Conservation (phyloP, 2,888 invertebrate species). For the Parnassius mnemosyne region DNA sequence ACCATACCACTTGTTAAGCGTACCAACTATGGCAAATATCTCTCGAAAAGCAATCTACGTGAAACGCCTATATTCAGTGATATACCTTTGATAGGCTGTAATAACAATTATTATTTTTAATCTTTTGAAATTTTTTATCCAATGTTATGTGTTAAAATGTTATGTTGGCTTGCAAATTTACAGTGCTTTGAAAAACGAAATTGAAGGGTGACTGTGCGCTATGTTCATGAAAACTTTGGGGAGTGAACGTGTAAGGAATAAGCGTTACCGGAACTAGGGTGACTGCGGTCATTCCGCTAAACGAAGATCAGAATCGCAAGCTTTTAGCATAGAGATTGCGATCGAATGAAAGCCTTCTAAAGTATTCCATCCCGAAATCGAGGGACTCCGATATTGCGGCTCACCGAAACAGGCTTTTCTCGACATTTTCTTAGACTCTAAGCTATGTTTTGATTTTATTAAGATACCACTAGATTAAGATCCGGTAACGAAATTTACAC, state of each 20-base stretch:
- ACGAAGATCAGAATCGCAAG: conserved; percentile 81
- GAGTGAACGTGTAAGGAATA: conserved; percentile 78
- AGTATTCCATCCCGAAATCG: conserved; percentile 76
- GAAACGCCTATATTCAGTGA: too few species aligned
- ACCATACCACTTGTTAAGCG: too few species aligned
- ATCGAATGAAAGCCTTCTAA: conserved; percentile 76
- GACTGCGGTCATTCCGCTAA: conserved; percentile 80
- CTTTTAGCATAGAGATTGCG: conserved; percentile 81
- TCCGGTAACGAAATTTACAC: neutral
- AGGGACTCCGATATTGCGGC: conserved; percentile 73
- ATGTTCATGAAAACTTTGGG: conserved; percentile 75
- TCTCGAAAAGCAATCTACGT: too few species aligned
- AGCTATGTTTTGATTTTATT: conserved; percentile 60
- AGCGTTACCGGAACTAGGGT: conserved; percentile 71
- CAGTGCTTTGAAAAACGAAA: conserved; percentile 48
- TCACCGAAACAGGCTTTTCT: conserved; percentile 66
- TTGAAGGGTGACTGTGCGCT: conserved; percentile 58
- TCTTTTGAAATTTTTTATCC: too few species aligned
- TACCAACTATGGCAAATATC: too few species aligned
- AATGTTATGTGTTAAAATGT: too few species aligned
- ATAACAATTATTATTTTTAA: too few species aligned
- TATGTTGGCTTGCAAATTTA: too few species aligned
- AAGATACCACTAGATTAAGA: conserved; percentile 2
- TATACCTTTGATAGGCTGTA: too few species aligned
- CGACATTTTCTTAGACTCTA: conserved; percentile 56